Evolutionary conservation across 2,113 vertebrate genomes (phyloP).

Genomic region (Gadus macrocephalus): DNA sequence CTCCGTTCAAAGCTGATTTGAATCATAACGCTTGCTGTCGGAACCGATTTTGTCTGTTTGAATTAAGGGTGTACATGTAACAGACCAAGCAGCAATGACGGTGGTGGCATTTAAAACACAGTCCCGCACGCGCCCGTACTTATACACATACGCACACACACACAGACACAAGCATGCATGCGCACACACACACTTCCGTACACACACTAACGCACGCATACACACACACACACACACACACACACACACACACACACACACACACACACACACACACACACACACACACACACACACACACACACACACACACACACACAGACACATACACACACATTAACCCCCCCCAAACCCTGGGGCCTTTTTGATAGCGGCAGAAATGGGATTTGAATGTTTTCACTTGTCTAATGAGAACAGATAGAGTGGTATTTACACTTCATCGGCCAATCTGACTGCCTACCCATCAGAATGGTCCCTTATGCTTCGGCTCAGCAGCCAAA

Average conservation of each 20-base stretch:
- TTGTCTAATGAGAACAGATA: slow-evolving; percentile 73
- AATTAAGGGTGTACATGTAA: slow-evolving; percentile 67
- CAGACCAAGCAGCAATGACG: slow-evolving; percentile 64
- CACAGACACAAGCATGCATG: slow-evolving; percentile 1
- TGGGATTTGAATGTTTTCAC: slow-evolving; percentile 66
- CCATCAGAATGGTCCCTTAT: slow-evolving; percentile 51
- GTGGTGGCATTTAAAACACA: slow-evolving; percentile 71
- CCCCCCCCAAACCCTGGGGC: slow-evolving; percentile 54
- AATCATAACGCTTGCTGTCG: slow-evolving; percentile 90
- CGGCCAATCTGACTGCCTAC: slow-evolving; percentile 67
- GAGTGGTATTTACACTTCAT: slow-evolving; percentile 75
- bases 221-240: slow-evolving; percentile 5
- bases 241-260: not conserved
- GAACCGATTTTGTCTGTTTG: slow-evolving; percentile 66
- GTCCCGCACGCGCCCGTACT: slow-evolving; percentile 55
- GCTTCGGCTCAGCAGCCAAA: slow-evolving; percentile 58
- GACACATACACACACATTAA: slow-evolving; percentile 1
- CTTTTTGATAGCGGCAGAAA: slow-evolving; percentile 62
- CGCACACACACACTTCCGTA: not conserved
- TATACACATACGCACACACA: not conserved
- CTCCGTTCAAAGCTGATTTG: slow-evolving; percentile 96
- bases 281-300: slow-evolving; percentile 1
- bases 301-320: not conserved
- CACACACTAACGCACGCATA: too few species aligned
- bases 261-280: not conserved